These are phyloP conservation scores for Spheniscus mendiculus DNA, from an alignment of 2,113 vertebrate species.

Conservation along the genomic window DNA sequence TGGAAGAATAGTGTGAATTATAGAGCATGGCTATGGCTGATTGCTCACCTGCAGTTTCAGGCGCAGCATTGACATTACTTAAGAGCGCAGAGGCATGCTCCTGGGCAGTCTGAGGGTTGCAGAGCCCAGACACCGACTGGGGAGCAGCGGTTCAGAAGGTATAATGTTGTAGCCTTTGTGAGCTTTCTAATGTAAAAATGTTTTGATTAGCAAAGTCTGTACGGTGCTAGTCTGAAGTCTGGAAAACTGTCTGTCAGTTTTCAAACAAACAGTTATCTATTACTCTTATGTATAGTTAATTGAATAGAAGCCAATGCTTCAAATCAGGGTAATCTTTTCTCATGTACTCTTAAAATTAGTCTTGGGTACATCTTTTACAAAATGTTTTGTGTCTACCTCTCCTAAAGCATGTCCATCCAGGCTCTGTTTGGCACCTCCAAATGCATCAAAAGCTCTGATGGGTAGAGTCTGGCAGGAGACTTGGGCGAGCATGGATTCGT, in stretches of 20 bases:
- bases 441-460: not conserved
- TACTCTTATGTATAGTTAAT: not conserved
- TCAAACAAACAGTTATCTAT: not conserved
- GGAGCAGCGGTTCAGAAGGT: not conserved
- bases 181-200: not conserved
- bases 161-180: not conserved
- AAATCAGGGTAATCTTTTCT: not conserved
- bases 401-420: not conserved
- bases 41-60: not conserved
- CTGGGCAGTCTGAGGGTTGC: too few species aligned
- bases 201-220: not conserved
- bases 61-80: rapidly evolving
- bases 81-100: rapidly evolving
- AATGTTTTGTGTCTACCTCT: not conserved
- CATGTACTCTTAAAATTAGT: not conserved
- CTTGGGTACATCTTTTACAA: not conserved
- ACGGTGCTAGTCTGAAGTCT: not conserved
- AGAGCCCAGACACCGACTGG: not conserved
- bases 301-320: not conserved
- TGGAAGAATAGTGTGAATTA: not conserved
- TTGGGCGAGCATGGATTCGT: not conserved
- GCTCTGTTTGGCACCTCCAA: not conserved
- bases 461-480: not conserved
- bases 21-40: not conserved
- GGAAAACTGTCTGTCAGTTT: not conserved